A percentile compares a stretch with the other conserved stretches of the same genome.
Conservation (phyloP, 2,797 vertebrate genomes). For the Antrozous pallidus region DNA sequence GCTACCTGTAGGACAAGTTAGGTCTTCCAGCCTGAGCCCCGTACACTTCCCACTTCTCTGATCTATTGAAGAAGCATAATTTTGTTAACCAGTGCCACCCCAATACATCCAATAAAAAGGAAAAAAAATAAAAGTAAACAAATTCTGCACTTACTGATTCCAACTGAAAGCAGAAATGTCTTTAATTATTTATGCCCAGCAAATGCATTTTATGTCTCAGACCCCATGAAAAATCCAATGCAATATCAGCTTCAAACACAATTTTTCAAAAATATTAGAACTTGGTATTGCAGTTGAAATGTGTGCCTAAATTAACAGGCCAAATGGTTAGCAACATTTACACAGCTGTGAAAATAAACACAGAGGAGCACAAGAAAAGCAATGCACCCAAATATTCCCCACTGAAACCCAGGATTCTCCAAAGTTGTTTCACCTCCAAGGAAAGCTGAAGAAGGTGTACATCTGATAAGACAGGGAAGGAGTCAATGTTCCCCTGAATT, state of each 20-base stretch:
- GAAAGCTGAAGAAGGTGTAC: not conserved
- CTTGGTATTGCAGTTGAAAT: not conserved
- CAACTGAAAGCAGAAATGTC: not conserved
- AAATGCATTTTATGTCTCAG: slow-evolving; percentile 25
- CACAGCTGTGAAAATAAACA: not conserved
- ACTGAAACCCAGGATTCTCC: not conserved
- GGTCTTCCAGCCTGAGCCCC: not conserved
- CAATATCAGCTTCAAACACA: slow-evolving; percentile 2
- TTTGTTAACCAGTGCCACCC: not conserved
- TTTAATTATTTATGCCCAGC: slow-evolving; percentile 26
- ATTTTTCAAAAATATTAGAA: not conserved
- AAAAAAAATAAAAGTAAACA: not conserved
- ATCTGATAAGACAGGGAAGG: not conserved
- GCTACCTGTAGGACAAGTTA: not conserved
- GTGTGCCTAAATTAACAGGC: not conserved
- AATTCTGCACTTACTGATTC: not conserved
- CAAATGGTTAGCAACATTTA: not conserved
- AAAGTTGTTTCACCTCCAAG: not conserved
- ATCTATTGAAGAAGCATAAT: not conserved
- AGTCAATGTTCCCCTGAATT: fast-evolving
- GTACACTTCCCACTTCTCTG: not conserved
- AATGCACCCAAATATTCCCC: not conserved
- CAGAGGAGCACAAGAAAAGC: not conserved
- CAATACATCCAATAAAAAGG: not conserved
- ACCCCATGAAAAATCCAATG: not conserved